Evolutionary conservation across 2,888 invertebrate genomes (phyloP).

Genomic region (Chydorus sphaericus): DNA sequence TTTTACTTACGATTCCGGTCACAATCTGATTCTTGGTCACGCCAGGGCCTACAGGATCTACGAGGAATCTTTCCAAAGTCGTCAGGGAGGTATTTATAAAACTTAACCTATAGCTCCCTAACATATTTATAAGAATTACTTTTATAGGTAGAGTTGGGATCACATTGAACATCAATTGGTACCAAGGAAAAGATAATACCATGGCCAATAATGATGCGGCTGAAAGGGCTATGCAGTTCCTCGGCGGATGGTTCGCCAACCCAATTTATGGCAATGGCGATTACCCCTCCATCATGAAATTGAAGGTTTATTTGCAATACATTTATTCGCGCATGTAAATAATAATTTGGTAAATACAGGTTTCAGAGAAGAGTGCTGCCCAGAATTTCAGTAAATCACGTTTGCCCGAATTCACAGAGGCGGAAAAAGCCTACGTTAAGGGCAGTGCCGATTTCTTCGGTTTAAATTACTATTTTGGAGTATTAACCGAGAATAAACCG

Average conservation of each 20-base stretch:
- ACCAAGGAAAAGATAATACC: constrained; percentile 17
- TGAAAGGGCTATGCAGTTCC: constrained; percentile 19
- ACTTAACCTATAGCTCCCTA: too few species aligned
- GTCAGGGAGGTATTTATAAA: too few species aligned
- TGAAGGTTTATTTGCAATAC: too few species aligned
- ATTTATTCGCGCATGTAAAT: not conserved
- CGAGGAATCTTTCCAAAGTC: constrained; percentile 21
- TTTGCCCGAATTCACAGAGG: constrained; percentile 42
- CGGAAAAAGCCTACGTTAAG: constrained; percentile 42
- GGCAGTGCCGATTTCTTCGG: constrained; percentile 31
- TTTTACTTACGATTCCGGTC: constrained; percentile 44
- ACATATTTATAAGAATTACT: too few species aligned
- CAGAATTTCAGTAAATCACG: constrained; percentile 45
- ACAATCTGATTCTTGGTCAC: constrained; percentile 48
- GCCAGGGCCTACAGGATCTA: constrained; percentile 28
- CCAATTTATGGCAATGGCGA: constrained; percentile 50
- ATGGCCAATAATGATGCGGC: constrained; percentile 17
- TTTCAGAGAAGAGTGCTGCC: constrained; percentile 39
- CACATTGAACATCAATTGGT: constrained; percentile 20
- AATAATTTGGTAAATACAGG: constrained; percentile 22
- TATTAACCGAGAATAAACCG: constrained; percentile 16
- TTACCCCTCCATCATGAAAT: constrained; percentile 49
- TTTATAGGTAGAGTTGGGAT: constrained; percentile 20
- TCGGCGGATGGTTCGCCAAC: constrained; percentile 47
- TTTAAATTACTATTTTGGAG: constrained; percentile 30